Base-by-base conservation (phyloP, 2,797 vertebrate genomes). In the Phrynocephalus vlangalii region DNA sequence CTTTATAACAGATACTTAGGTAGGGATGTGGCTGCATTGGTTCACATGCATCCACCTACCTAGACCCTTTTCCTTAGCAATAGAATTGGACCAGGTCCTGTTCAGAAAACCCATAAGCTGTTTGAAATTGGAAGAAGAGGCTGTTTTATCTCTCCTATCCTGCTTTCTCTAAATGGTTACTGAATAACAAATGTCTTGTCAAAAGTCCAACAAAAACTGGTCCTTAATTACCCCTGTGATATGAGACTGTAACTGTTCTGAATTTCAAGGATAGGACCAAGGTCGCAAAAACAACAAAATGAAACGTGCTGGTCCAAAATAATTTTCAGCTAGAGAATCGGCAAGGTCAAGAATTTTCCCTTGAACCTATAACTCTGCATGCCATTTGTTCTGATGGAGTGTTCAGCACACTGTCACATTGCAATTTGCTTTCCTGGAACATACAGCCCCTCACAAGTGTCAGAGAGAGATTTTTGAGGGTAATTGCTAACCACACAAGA, bases 401-500 rank as follows among this genome's bases (percentile, higher is more conserved):
- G 18, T 7, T 63, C 1, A 85, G 50, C 6, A 82, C 83, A 92
- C 78, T 71, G 88, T 44, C 89, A 93, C 84, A 50, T 89, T 84
- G 88, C 91, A 85, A 82, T 93, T 82, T 75, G 82, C 50, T 89
- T 91, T 91, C 88, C 83, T 84, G 50, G 90, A 91, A 75, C 89
- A 91, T 22, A 52, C 78, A 92, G 92, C 84, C 90, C 86, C 84
- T 94, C 52, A 50, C n/a, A 56, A 89, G 83, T 92, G 92, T 94
- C 95, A 95, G 93, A 87, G 86, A 87, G 86, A 94, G 93, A 91
- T 92, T 94, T 91, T 90, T 92, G 92, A 90, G 93, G 90, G 93
- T 97, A 96, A 97, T 97, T 97, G 96, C 94, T 96, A 96, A 94
- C 96, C 91, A 95, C 86, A 93, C 94, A 94, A 96, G 96, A 96